phyloP scores from a whole-genome alignment of 1,140 invertebrate genomes.

The Meloidogyne exigua region DNA sequence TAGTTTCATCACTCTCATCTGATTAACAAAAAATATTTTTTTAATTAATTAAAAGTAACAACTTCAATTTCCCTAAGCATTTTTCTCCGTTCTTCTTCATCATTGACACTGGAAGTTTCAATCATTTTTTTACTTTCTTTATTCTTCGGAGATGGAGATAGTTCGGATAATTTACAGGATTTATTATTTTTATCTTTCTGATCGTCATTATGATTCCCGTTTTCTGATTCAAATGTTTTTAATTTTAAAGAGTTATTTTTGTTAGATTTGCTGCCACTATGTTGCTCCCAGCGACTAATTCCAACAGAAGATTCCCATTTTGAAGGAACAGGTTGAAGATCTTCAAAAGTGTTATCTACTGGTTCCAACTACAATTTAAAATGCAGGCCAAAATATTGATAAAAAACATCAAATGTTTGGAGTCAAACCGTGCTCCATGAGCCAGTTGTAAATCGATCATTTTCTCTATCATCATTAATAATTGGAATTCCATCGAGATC shows the following conservation, averaged over 20 bases:
- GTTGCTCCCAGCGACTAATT: slow-evolving; percentile 26
- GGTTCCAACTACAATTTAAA: slow-evolving; percentile 8
- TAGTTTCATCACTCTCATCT: slow-evolving; percentile 57
- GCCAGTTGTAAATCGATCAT: slow-evolving; percentile 20
- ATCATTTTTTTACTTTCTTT: not conserved
- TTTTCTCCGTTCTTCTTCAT: slow-evolving; percentile 51
- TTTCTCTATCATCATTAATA: slow-evolving; percentile 14
- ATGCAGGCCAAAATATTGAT: not conserved
- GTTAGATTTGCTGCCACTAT: not conserved
- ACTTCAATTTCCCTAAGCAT: slow-evolving; percentile 61
- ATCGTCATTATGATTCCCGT: not conserved
- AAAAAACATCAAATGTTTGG: slow-evolving; percentile 7
- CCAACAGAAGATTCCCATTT: slow-evolving; percentile 24
- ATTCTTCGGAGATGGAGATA: not conserved
- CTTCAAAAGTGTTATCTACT: not conserved
- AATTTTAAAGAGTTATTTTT: not conserved
- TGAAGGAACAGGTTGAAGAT: not conserved
- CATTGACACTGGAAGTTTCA: not conserved
- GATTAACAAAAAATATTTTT: slow-evolving; percentile 9
- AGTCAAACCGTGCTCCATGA: slow-evolving; percentile 27
- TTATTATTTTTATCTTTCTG: not conserved
- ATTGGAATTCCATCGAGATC: slow-evolving; percentile 1
- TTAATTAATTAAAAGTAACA: not conserved
- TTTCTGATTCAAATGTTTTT: slow-evolving; percentile 1
- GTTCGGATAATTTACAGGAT: not conserved